Evolutionary conservation across 92 coral and sea anemone species (phyloP), one percentile per base, ranked within the genome.

Genomic region (Galaxea fascicularis): DNA sequence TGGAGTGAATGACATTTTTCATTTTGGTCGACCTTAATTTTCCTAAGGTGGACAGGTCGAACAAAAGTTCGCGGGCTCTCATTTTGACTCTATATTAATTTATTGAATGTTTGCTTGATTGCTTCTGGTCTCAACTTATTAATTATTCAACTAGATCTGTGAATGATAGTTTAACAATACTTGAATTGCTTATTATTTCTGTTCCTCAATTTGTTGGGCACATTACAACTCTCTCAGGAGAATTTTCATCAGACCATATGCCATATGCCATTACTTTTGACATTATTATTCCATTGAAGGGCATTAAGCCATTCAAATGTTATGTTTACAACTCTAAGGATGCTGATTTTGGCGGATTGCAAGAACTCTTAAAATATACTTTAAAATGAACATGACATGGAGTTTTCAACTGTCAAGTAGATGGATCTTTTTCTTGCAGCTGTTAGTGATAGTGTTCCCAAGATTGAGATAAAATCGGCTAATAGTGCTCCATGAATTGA

Each of bases 401-500:
- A 82, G n/a, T 35, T 69, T 69, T 69, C 74, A 69, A 69, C 49
- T 35, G 74, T 10, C 52, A 69, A 69, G 74, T 69, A 49, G 0
- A 28, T 69, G 74, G 74, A 69, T 69, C 74, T 69, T 7, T 69
- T 69, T 69, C 54, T 69, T 29, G 74, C 47, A 69, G 74, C 74
- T 69, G 35, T 69, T 8, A 49, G 26, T 25, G 59, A 45, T 26
- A 13, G 78, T 74, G 82, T 83, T 21, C 82, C 88, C 74, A 83
- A 73, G 74, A 47, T 46, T 46, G 74, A 74, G 74, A 4, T 83
- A 41, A 74, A 74, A 74, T 73, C 87, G 45, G 87, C 59, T 70
- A 70, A 82, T 72, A 70, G 58, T 73, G 74, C 87, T 58, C 80
- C 87, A 72, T 83, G 79, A 80, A 73, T 83, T 73, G 80, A 83